Percentiles rank a stretch among this genome's conserved stretches.
Conservation (phyloP, 2,113 vertebrate species). For the Phaethon lepturus region DNA sequence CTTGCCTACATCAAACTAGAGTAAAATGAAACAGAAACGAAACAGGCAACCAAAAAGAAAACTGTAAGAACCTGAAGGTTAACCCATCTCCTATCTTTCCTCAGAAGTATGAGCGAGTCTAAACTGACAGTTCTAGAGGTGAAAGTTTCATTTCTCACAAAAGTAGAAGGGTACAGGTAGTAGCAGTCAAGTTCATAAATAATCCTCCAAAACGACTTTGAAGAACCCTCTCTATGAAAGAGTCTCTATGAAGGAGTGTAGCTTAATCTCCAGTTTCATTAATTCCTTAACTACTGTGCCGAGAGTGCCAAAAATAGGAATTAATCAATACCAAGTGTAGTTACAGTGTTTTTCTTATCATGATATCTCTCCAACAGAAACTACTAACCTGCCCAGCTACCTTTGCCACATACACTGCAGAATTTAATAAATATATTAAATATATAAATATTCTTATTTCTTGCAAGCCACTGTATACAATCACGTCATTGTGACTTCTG, state of each 20-base stretch:
- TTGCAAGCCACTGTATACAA: not conserved
- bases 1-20: not conserved
- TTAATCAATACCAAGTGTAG: conserved; percentile 45
- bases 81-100: not conserved
- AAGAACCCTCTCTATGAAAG: conserved; percentile 55
- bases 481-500: not conserved
- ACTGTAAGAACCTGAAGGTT: not conserved
- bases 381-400: not conserved
- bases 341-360: not conserved
- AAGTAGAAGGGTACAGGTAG: conserved; percentile 22
- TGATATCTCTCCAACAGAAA: not conserved
- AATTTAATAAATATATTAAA: not conserved
- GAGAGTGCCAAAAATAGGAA: conserved; percentile 31
- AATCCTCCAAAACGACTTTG: conserved; percentile 53
- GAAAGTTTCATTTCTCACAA: conserved; percentile 31
- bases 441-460: not conserved
- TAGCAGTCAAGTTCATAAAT: conserved; percentile 58
- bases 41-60: not conserved
- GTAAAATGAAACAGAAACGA: not conserved
- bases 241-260: conserved; percentile 44
- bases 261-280: conserved; percentile 63
- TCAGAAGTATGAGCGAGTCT: not conserved
- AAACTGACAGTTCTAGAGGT: not conserved
- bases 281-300: conserved; percentile 51
- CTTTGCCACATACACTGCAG: not conserved